Conservation (phyloP, 1,140 invertebrate species). For the Microplitis demolitor region DNA sequence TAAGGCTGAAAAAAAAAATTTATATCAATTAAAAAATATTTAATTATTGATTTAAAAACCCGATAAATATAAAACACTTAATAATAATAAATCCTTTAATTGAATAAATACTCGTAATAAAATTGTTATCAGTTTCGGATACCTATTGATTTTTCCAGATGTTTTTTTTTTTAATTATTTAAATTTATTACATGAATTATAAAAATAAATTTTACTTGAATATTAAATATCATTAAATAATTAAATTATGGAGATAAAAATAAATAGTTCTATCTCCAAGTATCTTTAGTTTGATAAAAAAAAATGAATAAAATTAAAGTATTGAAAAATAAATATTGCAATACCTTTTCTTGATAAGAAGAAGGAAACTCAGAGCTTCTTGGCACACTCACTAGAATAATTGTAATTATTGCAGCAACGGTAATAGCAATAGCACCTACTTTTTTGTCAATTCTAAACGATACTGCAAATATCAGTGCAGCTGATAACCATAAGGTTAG, state of each 20-base stretch:
- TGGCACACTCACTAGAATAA: constrained; percentile 63
- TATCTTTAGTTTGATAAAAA: too few relatives aligned
- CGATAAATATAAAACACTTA: neutral
- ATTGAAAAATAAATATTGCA: neutral
- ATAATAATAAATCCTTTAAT: too few relatives aligned
- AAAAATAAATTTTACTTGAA: too few relatives aligned
- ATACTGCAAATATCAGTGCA: constrained; percentile 63
- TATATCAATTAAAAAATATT: neutral
- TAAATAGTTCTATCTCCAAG: too few relatives aligned
- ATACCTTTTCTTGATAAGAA: constrained; percentile 49
- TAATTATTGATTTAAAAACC: neutral
- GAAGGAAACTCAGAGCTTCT: constrained; percentile 50
- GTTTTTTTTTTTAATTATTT: constrained; percentile 12
- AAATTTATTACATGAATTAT: neutral
- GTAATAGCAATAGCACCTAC: constrained; percentile 60
- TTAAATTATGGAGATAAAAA: too few relatives aligned
- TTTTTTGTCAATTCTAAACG: constrained; percentile 63
- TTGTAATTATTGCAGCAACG: constrained; percentile 58
- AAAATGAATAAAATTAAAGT: too few relatives aligned
- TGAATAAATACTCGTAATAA: too few relatives aligned
- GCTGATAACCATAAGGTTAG: constrained; percentile 64
- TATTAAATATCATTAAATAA: too few relatives aligned
- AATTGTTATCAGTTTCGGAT: too few relatives aligned
- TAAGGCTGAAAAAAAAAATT: constrained; percentile 59
- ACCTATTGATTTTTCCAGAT: constrained; percentile 11